phyloP scores from a whole-genome alignment of 2,888 invertebrate genomes.

The Liopterus haemorrhoidalis region DNA sequence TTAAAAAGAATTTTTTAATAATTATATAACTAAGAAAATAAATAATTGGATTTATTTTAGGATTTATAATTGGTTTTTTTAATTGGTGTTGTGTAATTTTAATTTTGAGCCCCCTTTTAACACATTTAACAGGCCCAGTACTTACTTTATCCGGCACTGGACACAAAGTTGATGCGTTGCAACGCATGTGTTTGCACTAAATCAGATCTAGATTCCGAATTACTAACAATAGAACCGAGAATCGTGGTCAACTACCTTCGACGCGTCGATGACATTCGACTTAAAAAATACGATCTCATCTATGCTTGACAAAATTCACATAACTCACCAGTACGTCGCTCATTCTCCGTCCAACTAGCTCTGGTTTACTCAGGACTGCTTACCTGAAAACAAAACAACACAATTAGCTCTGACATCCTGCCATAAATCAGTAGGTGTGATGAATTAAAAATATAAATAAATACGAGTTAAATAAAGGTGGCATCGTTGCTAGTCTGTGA shows the following conservation, averaged over 20 bases:
- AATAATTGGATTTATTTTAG: too few relatives aligned
- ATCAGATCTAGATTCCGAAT: conserved; percentile 8
- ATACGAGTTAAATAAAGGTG: not conserved
- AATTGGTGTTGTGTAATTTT: too few relatives aligned
- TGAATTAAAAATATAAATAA: conserved; percentile 17
- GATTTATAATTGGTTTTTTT: too few relatives aligned
- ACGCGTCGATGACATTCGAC: not conserved
- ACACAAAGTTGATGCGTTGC: not conserved
- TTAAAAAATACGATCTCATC: too few relatives aligned
- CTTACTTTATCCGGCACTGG: too few relatives aligned
- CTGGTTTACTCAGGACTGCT: too few relatives aligned
- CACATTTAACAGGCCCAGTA: too few relatives aligned
- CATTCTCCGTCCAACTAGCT: not conserved
- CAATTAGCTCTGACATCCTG: conserved; percentile 17
- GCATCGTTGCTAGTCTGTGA: conserved; percentile 12
- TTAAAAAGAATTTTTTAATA: too few relatives aligned
- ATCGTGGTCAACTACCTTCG: not conserved
- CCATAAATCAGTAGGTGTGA: conserved; percentile 13
- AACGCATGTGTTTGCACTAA: conserved; percentile 10
- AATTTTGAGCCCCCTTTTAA: too few relatives aligned
- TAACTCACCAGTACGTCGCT: too few relatives aligned
- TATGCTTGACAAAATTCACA: too few relatives aligned
- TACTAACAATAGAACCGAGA: conserved; percentile 13
- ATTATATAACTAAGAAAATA: too few relatives aligned
- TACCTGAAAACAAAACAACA: conserved; percentile 19